A percentile compares a stretch with the other conserved stretches of the same genome.
Evolutionary conservation across 2,888 invertebrate genomes (phyloP).

Genomic region (Dynastes grantii): DNA sequence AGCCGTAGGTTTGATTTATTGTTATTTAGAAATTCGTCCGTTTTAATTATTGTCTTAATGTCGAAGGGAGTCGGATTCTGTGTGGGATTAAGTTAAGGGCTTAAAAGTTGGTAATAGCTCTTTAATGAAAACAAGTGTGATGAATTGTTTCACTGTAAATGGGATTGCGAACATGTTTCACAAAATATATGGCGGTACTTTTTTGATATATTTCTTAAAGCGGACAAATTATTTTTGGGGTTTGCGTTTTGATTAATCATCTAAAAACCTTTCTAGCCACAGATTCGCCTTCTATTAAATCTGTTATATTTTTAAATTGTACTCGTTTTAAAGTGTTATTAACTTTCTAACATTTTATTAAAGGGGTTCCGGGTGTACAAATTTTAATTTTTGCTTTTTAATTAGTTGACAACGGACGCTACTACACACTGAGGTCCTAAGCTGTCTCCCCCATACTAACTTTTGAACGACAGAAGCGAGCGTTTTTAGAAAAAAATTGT

Average conservation of each 20-base stretch:
- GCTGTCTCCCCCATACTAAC: too few species aligned
- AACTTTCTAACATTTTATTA: too few species aligned
- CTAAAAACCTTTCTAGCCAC: not conserved
- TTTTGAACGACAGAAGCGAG: too few species aligned
- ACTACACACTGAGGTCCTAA: too few species aligned
- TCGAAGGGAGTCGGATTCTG: slow-evolving; percentile 22
- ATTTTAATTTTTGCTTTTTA: too few species aligned
- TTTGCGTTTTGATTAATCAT: slow-evolving; percentile 5
- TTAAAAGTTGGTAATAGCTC: slow-evolving; percentile 39
- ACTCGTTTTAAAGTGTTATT: too few species aligned
- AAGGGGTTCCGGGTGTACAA: too few species aligned
- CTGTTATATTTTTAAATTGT: too few species aligned
- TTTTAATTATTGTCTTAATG: slow-evolving; percentile 40
- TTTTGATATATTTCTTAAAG: slow-evolving; percentile 13
- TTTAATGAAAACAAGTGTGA: slow-evolving; percentile 37
- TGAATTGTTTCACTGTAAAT: slow-evolving; percentile 31
- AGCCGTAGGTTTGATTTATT: slow-evolving; percentile 26
- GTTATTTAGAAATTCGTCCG: slow-evolving; percentile 37
- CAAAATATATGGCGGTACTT: slow-evolving; percentile 21
- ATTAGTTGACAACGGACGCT: too few species aligned
- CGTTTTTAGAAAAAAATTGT: too few species aligned
- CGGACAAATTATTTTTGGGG: slow-evolving; percentile 6
- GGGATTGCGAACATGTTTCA: slow-evolving; percentile 30
- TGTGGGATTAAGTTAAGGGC: slow-evolving; percentile 13
- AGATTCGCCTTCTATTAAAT: not conserved